Conservation (phyloP, 1,140 invertebrate genomes). For the Megathymus violae region DNA sequence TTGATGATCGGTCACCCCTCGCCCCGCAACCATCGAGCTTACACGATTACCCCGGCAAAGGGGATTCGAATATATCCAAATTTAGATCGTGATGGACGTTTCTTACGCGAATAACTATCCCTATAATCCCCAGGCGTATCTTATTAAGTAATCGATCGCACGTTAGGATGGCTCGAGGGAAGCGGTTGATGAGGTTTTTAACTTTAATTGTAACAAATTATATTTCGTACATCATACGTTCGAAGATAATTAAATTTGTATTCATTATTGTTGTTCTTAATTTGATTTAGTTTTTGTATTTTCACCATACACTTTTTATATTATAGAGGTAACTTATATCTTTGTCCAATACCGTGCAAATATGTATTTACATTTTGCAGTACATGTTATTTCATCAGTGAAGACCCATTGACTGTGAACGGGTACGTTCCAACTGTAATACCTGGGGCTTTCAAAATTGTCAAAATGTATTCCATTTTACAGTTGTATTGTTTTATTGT, state of each 20-base stretch:
- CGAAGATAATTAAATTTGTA: neutral
- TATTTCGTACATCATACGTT: neutral
- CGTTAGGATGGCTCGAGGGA: neutral
- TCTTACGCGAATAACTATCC: constrained; percentile 66
- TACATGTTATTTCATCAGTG: constrained; percentile 4
- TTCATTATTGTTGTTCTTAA: neutral
- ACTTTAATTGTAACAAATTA: neutral
- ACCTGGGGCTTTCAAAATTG: constrained; percentile 11
- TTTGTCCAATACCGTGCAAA: neutral
- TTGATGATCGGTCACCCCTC: constrained; percentile 63
- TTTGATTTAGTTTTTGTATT: neutral
- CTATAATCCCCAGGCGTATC: constrained; percentile 48
- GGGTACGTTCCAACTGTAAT: neutral
- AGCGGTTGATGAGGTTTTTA: neutral
- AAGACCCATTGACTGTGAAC: constrained; percentile 2
- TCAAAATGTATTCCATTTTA: constrained; percentile 3
- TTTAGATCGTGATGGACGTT: constrained; percentile 76
- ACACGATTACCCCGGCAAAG: constrained; percentile 62
- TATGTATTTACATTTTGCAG: neutral
- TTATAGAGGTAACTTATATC: neutral
- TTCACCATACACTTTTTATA: neutral
- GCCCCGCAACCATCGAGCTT: constrained; percentile 45
- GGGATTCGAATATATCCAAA: constrained; percentile 80
- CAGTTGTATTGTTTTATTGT: constrained; percentile 9
- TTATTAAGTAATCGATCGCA: constrained; percentile 28